Evolutionary conservation across 2,113 vertebrate species (phyloP).

Genomic region (Myanophis thanlyinensis): DNA sequence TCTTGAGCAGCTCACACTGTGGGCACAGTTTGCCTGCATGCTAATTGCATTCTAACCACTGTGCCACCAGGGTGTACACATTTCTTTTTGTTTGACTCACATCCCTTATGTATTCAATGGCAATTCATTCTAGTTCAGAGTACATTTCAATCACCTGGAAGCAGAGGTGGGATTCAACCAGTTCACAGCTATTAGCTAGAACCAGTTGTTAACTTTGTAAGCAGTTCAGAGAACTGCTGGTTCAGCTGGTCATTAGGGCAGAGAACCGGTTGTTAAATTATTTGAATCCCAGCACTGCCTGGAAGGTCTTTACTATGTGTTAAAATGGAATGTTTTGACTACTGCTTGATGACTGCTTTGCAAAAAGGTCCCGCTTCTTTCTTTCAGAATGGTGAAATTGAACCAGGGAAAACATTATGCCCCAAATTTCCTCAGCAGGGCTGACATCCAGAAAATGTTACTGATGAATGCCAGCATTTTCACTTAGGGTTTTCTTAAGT

Average conservation of each 20-base stretch:
- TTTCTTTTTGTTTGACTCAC: background rate
- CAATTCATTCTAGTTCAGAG: background rate
- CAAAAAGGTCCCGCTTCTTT: background rate
- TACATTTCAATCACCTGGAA: background rate
- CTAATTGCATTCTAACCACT: no score
- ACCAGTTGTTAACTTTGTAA: no score
- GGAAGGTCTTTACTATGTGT: background rate
- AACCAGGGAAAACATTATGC: accelerated
- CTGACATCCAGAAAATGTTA: background rate
- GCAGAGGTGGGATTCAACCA: no score
- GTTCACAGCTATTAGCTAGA: no score
- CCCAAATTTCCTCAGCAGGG: accelerated
- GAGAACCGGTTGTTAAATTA: no score
- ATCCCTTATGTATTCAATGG: background rate
- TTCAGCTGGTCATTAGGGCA: no score
- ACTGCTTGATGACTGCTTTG: background rate
- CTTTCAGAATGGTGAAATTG: accelerated
- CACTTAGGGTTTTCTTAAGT: conserved; percentile 39
- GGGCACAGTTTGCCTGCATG: background rate
- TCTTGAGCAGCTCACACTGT: no score
- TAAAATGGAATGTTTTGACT: background rate
- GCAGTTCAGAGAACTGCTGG: no score
- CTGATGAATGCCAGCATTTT: background rate
- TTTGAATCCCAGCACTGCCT: no score
- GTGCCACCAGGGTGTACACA: background rate